Percentiles rank a stretch among this genome's conserved stretches.
Evolutionary conservation across 2,113 vertebrate species (phyloP).

Genomic region (Gopherus evgoodei): DNA sequence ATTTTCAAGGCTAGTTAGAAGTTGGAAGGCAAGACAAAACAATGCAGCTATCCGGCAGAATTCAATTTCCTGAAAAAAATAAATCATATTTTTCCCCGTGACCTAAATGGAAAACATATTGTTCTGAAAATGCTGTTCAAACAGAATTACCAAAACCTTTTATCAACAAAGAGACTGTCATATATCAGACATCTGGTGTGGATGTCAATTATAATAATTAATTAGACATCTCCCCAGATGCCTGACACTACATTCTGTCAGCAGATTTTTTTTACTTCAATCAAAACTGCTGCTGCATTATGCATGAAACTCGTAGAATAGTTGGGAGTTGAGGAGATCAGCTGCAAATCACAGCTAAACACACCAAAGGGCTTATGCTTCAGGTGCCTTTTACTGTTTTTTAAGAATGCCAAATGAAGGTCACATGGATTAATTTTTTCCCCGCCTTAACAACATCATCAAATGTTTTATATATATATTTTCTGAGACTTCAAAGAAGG

Average conservation of each 20-base stretch:
- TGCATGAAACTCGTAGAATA: constrained; percentile 56
- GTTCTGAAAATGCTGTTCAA: constrained; percentile 73
- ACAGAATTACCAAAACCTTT: constrained; percentile 71
- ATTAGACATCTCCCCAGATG: constrained; percentile 75
- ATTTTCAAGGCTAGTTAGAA: constrained; percentile 57
- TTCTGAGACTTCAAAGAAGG: neutral
- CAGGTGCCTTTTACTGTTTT: neutral
- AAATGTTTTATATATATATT: neutral
- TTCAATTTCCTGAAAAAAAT: constrained; percentile 57
- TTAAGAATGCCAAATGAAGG: constrained; percentile 33
- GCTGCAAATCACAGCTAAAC: constrained; percentile 36
- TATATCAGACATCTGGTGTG: constrained; percentile 72
- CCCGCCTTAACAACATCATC: neutral
- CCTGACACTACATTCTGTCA: constrained; percentile 74
- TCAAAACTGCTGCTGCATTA: constrained; percentile 71
- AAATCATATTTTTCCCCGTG: neutral
- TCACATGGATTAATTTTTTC: neutral
- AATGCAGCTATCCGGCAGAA: neutral
- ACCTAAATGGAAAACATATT: constrained; percentile 77
- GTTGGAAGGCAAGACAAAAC: constrained; percentile 46
- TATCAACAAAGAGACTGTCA: constrained; percentile 68
- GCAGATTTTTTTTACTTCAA: constrained; percentile 68
- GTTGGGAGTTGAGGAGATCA: constrained; percentile 48
- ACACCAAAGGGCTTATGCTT: neutral
- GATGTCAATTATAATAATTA: constrained; percentile 79